Evolutionary conservation across 1,140 invertebrate genomes (phyloP).

Genomic region (Ectropis grisescens): DNA sequence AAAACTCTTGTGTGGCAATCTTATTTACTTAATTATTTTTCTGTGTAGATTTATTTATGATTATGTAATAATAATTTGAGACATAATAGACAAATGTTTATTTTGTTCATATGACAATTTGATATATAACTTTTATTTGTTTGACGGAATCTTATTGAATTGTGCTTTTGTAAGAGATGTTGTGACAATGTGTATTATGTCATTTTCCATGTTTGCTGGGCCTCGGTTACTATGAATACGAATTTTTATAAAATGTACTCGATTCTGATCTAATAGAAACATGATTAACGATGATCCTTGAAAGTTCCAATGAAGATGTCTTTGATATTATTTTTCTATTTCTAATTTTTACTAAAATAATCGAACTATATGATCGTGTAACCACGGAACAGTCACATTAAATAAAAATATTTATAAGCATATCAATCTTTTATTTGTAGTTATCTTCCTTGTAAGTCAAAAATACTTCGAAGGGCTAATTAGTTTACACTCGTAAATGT

Average conservation of each 20-base stretch:
- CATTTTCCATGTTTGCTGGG: constrained; percentile 5
- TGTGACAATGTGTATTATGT: constrained; percentile 22
- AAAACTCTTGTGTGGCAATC: constrained; percentile 54
- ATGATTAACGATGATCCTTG: too few relatives aligned
- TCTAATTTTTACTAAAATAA: constrained; percentile 65
- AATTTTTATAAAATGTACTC: too few relatives aligned
- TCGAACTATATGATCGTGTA: constrained; percentile 60
- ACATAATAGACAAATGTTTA: constrained; percentile 42
- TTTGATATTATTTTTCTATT: constrained; percentile 70
- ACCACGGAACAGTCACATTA: constrained; percentile 54
- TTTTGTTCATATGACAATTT: constrained; percentile 30
- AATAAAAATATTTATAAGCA: constrained; percentile 67
- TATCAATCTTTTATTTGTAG: constrained; percentile 41
- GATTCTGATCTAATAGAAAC: too few relatives aligned
- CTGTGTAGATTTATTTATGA: constrained; percentile 34
- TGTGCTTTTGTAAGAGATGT: constrained; percentile 25
- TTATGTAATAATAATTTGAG: constrained; percentile 33
- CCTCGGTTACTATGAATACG: constrained; percentile 3
- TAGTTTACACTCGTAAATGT: too few relatives aligned
- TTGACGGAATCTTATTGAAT: constrained; percentile 17
- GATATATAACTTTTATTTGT: constrained; percentile 14
- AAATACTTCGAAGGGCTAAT: too few relatives aligned
- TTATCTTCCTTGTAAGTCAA: too few relatives aligned
- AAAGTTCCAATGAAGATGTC: constrained; percentile 58
- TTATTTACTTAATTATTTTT: constrained; percentile 43